Evolutionary conservation across 2,113 vertebrate genomes (phyloP).

Genomic region (Candoia aspera): DNA sequence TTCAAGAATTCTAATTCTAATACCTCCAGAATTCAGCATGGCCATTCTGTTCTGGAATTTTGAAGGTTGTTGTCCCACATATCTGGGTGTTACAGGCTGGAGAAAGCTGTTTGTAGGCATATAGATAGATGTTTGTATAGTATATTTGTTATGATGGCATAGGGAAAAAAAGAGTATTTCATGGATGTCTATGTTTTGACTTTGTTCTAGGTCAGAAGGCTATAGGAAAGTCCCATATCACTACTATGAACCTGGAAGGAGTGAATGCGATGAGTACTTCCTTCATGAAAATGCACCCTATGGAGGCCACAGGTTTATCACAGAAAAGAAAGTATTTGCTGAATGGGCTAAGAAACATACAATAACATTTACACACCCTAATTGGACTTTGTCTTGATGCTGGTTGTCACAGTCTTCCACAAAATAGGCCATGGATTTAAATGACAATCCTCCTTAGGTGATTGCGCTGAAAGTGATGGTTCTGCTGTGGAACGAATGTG

Average conservation of each 20-base stretch:
- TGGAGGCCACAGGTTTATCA: slow-evolving; percentile 96
- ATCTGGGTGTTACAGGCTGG: neutral
- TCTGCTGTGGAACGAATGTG: slow-evolving; percentile 49
- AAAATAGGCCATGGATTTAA: slow-evolving; percentile 57
- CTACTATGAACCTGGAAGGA: slow-evolving; percentile 93
- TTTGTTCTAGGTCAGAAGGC: slow-evolving; percentile 81
- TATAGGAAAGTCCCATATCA: slow-evolving; percentile 94
- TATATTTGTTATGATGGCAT: slow-evolving; percentile 41
- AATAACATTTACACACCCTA: slow-evolving; percentile 93
- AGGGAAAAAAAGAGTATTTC: slow-evolving; percentile 36
- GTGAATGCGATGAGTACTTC: slow-evolving; percentile 93
- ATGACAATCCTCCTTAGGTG: slow-evolving; percentile 52
- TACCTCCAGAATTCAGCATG: neutral
- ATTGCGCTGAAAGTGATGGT: slow-evolving; percentile 35
- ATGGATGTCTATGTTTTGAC: slow-evolving; percentile 31
- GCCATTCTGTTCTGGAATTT: neutral
- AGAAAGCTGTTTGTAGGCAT: neutral
- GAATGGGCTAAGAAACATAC: slow-evolving; percentile 92
- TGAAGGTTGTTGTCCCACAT: neutral
- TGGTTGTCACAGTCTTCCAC: slow-evolving; percentile 38
- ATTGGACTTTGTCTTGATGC: slow-evolving; percentile 90
- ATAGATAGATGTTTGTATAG: slow-evolving; percentile 21
- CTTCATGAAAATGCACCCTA: slow-evolving; percentile 94
- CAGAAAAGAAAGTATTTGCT: slow-evolving; percentile 93
- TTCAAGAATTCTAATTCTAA: neutral